These are phyloP conservation scores for Musca vetustissima DNA, from an alignment of 1,140 invertebrate genomes.

Conservation along the genomic window DNA sequence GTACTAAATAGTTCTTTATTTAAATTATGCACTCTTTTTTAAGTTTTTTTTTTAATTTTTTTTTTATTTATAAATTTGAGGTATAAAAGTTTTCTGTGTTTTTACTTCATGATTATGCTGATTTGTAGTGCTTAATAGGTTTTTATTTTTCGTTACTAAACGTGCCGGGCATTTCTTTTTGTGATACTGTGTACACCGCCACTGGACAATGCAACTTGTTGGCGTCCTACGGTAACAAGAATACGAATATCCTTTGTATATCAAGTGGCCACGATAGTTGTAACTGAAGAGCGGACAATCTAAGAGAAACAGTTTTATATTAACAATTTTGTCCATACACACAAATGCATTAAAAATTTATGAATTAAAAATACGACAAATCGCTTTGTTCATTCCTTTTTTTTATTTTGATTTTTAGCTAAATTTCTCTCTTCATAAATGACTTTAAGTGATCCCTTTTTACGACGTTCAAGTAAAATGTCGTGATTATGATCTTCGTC, in stretches of 20 bases:
- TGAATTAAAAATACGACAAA: neutral
- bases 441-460: conserved; percentile 32
- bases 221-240: conserved; percentile 35
- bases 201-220: conserved; percentile 34
- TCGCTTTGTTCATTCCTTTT: neutral
- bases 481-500: conserved; percentile 33
- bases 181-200: conserved; percentile 42
- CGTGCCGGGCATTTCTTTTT: conserved; percentile 35
- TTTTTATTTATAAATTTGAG: conserved; percentile 27
- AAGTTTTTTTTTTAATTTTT: too few species aligned
- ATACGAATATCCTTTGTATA: conserved; percentile 36
- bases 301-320: neutral
- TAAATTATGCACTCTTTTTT: too few species aligned
- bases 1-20: too few species aligned
- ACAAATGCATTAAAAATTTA: too few species aligned
- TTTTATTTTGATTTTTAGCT: neutral
- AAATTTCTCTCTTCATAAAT: conserved; percentile 29
- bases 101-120: conserved; percentile 41
- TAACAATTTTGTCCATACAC: neutral
- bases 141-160: conserved; percentile 39
- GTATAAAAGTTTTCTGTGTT: conserved; percentile 37
- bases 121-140: conserved; percentile 27
- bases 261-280: conserved; percentile 45
- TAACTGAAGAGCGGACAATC: conserved; percentile 28
- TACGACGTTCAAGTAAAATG: conserved; percentile 30